Evolutionary conservation across 2,888 invertebrate genomes (phyloP).

Genomic region (Apodemia hepburni): DNA sequence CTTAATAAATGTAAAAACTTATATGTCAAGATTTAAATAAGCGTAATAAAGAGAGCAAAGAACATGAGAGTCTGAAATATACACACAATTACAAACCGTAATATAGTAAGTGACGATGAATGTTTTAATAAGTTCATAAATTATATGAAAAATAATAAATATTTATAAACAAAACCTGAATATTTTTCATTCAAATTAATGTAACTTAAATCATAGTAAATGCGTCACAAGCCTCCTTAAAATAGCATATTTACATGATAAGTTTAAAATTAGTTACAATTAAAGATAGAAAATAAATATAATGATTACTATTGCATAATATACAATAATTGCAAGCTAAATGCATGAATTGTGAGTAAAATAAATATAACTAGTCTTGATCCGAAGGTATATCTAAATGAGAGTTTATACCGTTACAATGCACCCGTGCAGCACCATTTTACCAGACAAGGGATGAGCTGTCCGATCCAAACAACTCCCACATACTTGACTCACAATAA

Average conservation of each 20-base stretch:
- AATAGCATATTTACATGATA: slow-evolving; percentile 45
- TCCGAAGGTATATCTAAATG: slow-evolving; percentile 32
- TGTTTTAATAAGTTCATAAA: too few relatives aligned
- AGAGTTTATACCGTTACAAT: slow-evolving; percentile 70
- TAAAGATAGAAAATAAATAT: slow-evolving; percentile 21
- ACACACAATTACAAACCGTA: neutral
- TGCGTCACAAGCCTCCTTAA: slow-evolving; percentile 69
- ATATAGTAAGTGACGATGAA: too few relatives aligned
- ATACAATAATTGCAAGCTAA: slow-evolving; percentile 19
- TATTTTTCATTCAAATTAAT: slow-evolving; percentile 40
- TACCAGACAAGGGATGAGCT: slow-evolving; percentile 42
- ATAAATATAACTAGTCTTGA: slow-evolving; percentile 17
- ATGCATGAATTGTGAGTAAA: slow-evolving; percentile 18
- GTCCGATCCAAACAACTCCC: slow-evolving; percentile 38
- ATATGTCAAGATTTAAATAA: slow-evolving; percentile 1
- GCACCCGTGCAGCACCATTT: slow-evolving; percentile 39
- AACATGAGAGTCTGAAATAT: neutral
- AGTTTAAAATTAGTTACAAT: slow-evolving; percentile 17
- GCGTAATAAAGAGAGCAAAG: slow-evolving; percentile 1
- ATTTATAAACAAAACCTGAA: neutral
- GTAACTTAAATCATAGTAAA: slow-evolving; percentile 62
- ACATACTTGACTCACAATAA: slow-evolving; percentile 45
- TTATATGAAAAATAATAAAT: neutral
- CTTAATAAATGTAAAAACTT: neutral
- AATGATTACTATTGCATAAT: slow-evolving; percentile 15